phyloP scores from a whole-genome alignment of 2,888 invertebrate species.

The Melieria omissa region DNA sequence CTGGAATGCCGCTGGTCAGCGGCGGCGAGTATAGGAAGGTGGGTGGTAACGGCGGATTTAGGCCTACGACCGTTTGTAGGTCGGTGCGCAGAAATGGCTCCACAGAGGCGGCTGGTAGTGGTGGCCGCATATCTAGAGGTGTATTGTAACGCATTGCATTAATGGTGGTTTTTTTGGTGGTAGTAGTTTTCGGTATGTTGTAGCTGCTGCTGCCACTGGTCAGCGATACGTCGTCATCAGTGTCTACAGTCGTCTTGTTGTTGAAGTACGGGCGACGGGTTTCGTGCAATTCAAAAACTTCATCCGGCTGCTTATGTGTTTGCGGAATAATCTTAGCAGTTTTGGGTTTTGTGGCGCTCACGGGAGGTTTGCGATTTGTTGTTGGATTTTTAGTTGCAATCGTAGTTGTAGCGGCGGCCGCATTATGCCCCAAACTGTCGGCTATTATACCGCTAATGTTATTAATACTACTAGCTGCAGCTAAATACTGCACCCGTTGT shows the following conservation, averaged over 20 bases:
- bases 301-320: conserved; percentile 20
- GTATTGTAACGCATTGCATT: too few species aligned
- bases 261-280: conserved; percentile 18
- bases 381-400: background rate
- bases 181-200: too few species aligned
- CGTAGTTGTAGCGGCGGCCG: background rate
- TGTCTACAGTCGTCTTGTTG: too few species aligned
- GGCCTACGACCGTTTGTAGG: background rate
- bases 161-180: too few species aligned
- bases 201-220: too few species aligned
- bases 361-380: background rate
- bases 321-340: background rate
- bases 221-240: too few species aligned
- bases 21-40: conserved; percentile 42
- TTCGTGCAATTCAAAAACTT: conserved; percentile 55
- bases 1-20: conserved; percentile 28
- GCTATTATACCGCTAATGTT: too few species aligned
- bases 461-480: too few species aligned
- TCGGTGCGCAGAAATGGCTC: background rate
- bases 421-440: background rate
- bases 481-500: too few species aligned
- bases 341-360: background rate
- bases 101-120: background rate
- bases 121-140: background rate
- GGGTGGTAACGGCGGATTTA: conserved; percentile 52